These are phyloP conservation scores for Amphipoea lucens DNA, from an alignment of 2,888 invertebrate genomes.

Conservation along the genomic window DNA sequence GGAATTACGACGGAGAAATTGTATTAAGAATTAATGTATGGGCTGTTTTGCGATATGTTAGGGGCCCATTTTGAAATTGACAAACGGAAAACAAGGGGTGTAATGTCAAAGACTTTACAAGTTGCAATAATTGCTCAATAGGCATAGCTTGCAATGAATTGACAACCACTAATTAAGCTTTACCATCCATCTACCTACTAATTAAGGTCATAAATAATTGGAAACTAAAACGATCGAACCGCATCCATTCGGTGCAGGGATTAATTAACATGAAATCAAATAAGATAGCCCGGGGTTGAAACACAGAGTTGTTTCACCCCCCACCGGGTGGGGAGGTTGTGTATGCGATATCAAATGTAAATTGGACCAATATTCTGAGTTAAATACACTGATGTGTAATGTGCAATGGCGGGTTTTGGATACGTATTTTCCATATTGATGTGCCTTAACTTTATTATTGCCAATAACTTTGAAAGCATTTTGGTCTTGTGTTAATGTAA, in stretches of 20 bases:
- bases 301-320: constrained; percentile 8
- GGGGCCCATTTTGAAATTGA: not conserved
- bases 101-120: not conserved
- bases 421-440: constrained; percentile 5
- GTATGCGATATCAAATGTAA: constrained; percentile 50
- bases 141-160: not conserved
- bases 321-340: constrained; percentile 3
- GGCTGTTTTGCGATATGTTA: constrained; percentile 12
- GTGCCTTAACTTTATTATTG: not conserved
- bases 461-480: constrained; percentile 2
- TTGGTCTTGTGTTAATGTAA: not conserved
- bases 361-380: constrained; percentile 47
- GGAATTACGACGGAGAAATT: constrained; percentile 12
- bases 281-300: constrained; percentile 36
- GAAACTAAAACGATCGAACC: constrained; percentile 41
- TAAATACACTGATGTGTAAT: constrained; percentile 32
- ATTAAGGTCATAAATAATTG: constrained; percentile 39
- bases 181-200: not conserved
- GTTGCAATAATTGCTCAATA: not conserved
- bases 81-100: not conserved
- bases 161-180: not conserved
- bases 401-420: constrained; percentile 17
- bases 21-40: constrained; percentile 22
- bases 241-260: constrained; percentile 36
- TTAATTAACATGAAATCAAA: constrained; percentile 62